Evolutionary conservation across 2,888 invertebrate genomes (phyloP), one percentile per base, ranked within the genome.

Genomic region (Smittia aterrima): DNA sequence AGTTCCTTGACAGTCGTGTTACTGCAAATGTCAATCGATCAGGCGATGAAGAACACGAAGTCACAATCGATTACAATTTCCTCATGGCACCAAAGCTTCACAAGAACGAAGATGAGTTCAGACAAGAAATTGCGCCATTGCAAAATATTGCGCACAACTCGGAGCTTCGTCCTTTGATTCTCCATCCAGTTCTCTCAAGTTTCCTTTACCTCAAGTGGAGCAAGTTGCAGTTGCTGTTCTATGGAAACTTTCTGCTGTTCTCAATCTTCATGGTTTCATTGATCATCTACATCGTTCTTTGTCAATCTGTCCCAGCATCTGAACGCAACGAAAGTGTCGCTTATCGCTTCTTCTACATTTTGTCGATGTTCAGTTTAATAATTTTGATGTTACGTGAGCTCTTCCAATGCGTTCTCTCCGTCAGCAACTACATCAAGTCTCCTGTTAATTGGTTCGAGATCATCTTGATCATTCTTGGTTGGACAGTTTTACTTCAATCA

Each of bases 191-290:
- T 0, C 87, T 93, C 66, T 90, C 91, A 0, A 92, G 92, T 77
- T 93, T 93, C 78, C 81, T 93, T 2, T 90, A 90, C 78, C 84
- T 93, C 75, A 93, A 93, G 81, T 93, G 93, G 92, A 88, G 90
- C 80, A 85, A 89, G 75, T 88, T 93, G 76, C 88, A 90, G 74
- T 86, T 88, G 76, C 85, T 92, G 41, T 91, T 92, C 79, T 90
- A 87, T 77, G 84, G 88, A 1, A 93, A 93, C 79, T 87, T 93
- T 40, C 81, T 87, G 1, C 87, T 92, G 77, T 93, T 92, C 80
- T 81, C 89, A 0, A 79, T 89, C 0, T 89, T 92, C 78, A 90
- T 90, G 81, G 77, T 88, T 11, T 85, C 89, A 66, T 83, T 93
- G 74, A 88, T 91, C 40, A 79, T 85, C 0, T 92, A 92, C 78